phyloP scores from a whole-genome alignment of 2,113 vertebrate species.

The Festucalex cinctus region DNA sequence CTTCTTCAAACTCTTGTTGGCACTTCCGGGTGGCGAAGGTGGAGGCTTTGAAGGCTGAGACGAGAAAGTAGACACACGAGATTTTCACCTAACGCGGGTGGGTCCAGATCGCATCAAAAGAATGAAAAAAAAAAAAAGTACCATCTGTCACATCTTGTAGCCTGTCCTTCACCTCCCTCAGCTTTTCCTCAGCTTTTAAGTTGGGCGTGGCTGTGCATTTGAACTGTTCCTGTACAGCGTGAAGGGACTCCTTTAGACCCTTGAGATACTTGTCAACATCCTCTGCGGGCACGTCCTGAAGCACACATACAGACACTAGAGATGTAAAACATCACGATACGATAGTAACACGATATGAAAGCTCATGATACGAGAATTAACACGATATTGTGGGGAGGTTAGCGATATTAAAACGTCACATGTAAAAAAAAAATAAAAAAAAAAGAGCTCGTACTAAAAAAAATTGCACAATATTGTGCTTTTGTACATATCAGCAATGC shows the following conservation, averaged over 20 bases:
- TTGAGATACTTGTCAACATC: constrained; percentile 69
- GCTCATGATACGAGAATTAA: no score
- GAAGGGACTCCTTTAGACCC: constrained; percentile 68
- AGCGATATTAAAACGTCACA: no score
- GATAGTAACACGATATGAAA: no score
- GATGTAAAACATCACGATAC: no score
- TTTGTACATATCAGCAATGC: no score
- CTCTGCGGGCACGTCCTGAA: constrained; percentile 70
- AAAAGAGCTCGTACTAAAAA: no score
- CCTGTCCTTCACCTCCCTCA: constrained; percentile 76
- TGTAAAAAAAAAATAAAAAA: no score
- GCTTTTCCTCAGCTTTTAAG: constrained; percentile 82
- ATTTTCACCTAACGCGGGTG: background rate
- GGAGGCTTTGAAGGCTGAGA: constrained; percentile 84
- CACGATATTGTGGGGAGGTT: no score
- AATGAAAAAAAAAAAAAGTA: constrained; percentile 47
- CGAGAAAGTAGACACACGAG: no score
- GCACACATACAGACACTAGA: constrained; percentile 1
- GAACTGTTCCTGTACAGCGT: constrained; percentile 67
- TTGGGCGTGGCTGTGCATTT: constrained; percentile 81
- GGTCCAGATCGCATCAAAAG: no score
- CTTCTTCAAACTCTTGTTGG: constrained; percentile 82
- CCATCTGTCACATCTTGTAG: constrained; percentile 81
- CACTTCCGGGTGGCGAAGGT: constrained; percentile 74
- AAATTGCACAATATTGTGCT: no score